A percentile compares a stretch with the other conserved stretches of the same genome.
Evolutionary conservation across 2,113 vertebrate genomes (phyloP).

Genomic region (Reinhardtius hippoglossoides): DNA sequence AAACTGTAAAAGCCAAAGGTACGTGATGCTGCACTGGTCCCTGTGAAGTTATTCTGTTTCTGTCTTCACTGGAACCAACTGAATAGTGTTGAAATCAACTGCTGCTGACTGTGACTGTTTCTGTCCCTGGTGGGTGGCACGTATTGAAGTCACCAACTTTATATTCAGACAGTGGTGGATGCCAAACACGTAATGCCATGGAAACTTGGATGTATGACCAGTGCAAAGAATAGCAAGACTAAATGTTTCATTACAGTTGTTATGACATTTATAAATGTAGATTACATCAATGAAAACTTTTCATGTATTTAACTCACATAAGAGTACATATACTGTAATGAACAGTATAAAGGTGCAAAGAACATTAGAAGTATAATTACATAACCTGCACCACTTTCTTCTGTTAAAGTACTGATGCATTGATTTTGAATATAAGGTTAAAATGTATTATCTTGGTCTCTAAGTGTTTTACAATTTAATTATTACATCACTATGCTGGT

Average conservation of each 20-base stretch:
- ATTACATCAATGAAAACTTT: no score
- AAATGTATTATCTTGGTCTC: no score
- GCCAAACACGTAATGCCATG: slow-evolving; percentile 14
- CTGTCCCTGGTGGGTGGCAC: slow-evolving; percentile 9
- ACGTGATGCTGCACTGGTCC: neutral
- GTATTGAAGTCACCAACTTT: slow-evolving; percentile 3
- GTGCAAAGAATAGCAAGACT: neutral
- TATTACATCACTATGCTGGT: neutral
- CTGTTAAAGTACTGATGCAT: neutral
- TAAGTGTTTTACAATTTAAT: no score
- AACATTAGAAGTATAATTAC: neutral
- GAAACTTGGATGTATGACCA: slow-evolving; percentile 25
- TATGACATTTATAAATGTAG: neutral
- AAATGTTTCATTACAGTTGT: neutral
- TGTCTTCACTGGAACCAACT: neutral
- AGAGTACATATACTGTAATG: neutral
- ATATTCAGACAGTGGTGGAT: neutral
- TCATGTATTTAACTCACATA: neutral
- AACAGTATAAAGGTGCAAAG: neutral
- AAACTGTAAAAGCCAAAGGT: neutral
- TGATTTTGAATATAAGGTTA: neutral
- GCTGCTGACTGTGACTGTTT: neutral
- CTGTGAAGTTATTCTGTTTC: neutral
- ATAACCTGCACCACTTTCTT: neutral
- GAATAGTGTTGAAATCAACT: neutral